Evolutionary conservation across 2,113 vertebrate species (phyloP).

Genomic region (Microtus montanus): DNA sequence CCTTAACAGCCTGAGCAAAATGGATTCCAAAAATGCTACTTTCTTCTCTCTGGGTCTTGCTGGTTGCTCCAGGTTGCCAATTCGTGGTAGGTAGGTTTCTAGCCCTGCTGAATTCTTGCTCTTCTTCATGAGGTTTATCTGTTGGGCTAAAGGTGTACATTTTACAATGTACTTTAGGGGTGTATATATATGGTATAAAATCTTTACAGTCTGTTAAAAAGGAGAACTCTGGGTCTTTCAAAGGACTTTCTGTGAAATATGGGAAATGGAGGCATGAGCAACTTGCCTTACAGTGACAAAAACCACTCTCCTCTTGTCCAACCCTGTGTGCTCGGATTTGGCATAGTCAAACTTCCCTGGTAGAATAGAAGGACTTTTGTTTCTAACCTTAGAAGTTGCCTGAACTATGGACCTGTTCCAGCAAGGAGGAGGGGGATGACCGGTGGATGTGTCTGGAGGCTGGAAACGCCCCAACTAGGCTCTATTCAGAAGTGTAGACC

Average conservation of each 20-base stretch:
- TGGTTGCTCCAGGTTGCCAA: conserved; percentile 26
- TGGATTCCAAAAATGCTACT: conserved; percentile 71
- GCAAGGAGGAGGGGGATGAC: neutral
- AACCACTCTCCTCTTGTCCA: neutral
- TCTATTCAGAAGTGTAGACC: neutral
- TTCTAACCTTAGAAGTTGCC: conserved; percentile 32
- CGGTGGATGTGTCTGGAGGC: neutral
- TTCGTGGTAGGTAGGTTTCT: neutral
- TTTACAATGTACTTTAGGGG: conserved; percentile 12
- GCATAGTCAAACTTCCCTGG: neutral
- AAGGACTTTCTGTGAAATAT: conserved; percentile 7
- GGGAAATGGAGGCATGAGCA: neutral
- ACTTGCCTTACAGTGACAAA: neutral
- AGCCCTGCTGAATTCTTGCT: neutral
- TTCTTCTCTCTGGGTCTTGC: conserved; percentile 12
- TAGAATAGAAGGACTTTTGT: conserved; percentile 9
- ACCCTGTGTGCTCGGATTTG: neutral
- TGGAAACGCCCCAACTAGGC: neutral
- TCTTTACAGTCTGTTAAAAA: conserved; percentile 4
- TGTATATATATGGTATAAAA: conserved; percentile 7
- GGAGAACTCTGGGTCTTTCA: neutral
- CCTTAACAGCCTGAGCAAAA: conserved; percentile 67
- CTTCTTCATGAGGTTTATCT: neutral
- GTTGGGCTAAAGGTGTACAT: neutral
- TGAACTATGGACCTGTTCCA: neutral